phyloP scores from a whole-genome alignment of 1,140 invertebrate genomes.

The Lepidurus couesii region DNA sequence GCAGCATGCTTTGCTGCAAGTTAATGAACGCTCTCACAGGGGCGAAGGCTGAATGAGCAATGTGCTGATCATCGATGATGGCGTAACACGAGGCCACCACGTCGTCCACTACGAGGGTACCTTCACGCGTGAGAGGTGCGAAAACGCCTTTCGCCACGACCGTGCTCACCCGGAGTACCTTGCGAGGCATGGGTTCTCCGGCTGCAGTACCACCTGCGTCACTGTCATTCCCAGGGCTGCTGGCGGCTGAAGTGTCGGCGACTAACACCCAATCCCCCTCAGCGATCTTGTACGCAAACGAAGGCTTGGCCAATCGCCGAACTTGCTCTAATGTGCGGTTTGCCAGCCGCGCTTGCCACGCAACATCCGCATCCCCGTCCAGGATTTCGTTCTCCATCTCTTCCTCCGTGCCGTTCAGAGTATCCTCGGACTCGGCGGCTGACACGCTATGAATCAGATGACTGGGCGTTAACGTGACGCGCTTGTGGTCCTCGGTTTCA shows the following conservation, averaged over 20 bases:
- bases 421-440: conserved; percentile 29
- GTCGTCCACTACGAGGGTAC: conserved; percentile 83
- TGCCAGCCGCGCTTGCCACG: conserved; percentile 23
- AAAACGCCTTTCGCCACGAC: conserved; percentile 65
- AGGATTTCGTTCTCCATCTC: conserved; percentile 30
- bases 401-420: not conserved
- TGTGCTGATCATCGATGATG: conserved; percentile 68
- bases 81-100: conserved; percentile 93
- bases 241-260: conserved; percentile 38
- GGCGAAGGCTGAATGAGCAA: conserved; percentile 77
- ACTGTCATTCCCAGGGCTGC: conserved; percentile 32
- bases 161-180: conserved; percentile 55
- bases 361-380: conserved; percentile 25
- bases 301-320: conserved; percentile 28
- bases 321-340: conserved; percentile 30
- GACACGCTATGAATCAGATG: conserved; percentile 63
- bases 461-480: conserved; percentile 72
- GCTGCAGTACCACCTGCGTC: conserved; percentile 42
- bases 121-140: conserved; percentile 80
- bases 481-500: conserved; percentile 59
- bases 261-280: conserved; percentile 43
- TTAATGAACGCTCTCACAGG: conserved; percentile 62
- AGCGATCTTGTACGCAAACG: conserved; percentile 45
- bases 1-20: conserved; percentile 39
- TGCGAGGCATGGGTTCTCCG: conserved; percentile 46